Percentiles rank a stretch among this genome's conserved stretches.
Conservation (phyloP, 2,797 vertebrate genomes). For the Pangasius djambal region DNA sequence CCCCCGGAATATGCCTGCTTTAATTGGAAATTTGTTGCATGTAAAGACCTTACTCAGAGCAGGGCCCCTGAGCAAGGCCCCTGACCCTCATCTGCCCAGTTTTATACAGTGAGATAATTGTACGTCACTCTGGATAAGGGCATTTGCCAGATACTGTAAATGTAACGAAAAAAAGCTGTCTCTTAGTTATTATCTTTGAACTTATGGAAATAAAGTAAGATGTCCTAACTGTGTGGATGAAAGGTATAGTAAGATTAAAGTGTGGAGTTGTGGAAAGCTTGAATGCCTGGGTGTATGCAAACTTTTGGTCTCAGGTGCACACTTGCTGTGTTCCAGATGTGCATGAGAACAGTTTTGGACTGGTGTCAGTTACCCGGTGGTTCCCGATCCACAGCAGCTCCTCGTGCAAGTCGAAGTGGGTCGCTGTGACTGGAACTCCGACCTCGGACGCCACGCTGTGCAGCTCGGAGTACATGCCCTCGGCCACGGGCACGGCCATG, state of each 20-base stretch:
- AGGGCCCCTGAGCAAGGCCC: too few species aligned
- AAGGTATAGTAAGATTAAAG: background rate
- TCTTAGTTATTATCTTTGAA: too few species aligned
- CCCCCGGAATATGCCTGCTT: too few species aligned
- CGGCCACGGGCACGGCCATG: conserved; percentile 76
- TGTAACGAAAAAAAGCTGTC: too few species aligned
- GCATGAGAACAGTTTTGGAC: background rate
- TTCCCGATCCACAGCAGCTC: conserved; percentile 98
- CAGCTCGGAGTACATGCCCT: conserved; percentile 95
- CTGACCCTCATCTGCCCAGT: too few species aligned
- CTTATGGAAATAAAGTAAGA: background rate
- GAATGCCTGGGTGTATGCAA: background rate
- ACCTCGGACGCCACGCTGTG: conserved; percentile 93
- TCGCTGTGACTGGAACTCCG: conserved; percentile 88
- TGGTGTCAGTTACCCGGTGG: conserved; percentile 81
- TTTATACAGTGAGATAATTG: too few species aligned
- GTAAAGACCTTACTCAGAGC: too few species aligned
- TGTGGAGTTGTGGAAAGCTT: background rate
- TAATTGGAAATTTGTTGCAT: too few species aligned
- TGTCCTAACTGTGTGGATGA: background rate
- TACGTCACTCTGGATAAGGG: too few species aligned
- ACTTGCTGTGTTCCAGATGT: background rate
- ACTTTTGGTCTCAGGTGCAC: too few species aligned
- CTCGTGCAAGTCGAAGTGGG: conserved; percentile 94
- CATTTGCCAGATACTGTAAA: too few species aligned